Evolutionary conservation across 2,797 vertebrate species (phyloP).

Genomic region (Chelon auratus): DNA sequence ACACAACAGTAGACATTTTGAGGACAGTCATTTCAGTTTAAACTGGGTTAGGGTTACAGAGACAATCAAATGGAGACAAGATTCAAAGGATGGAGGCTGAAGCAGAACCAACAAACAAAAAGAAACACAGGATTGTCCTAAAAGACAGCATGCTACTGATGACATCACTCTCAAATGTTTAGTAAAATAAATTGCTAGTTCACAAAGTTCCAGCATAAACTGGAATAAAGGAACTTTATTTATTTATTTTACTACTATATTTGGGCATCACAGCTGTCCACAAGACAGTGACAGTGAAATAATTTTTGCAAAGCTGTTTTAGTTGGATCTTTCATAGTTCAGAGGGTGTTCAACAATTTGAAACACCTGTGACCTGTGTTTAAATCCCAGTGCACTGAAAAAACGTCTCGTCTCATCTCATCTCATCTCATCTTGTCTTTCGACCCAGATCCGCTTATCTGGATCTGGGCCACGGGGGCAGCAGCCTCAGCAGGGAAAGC

Average conservation of each 20-base stretch:
- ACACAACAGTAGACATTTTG: background rate
- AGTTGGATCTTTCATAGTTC: too few species aligned
- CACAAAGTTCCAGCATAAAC: background rate
- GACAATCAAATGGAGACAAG: background rate
- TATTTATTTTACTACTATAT: too few species aligned
- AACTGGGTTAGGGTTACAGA: background rate
- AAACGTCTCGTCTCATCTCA: too few species aligned
- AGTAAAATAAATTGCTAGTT: background rate
- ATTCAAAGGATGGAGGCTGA: background rate
- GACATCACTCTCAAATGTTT: background rate
- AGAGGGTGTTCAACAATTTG: too few species aligned
- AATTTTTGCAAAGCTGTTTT: too few species aligned
- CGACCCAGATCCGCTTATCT: too few species aligned
- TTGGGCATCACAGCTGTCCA: too few species aligned
- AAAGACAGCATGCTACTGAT: background rate
- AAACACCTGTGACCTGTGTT: constrained; percentile 1
- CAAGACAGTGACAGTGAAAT: too few species aligned
- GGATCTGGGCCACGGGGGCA: too few species aligned
- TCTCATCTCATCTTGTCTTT: too few species aligned
- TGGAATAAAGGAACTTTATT: too few species aligned
- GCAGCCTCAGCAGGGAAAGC: too few species aligned
- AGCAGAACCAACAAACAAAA: background rate
- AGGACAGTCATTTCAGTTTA: background rate
- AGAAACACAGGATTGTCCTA: background rate
- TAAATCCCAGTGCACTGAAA: background rate